Evolutionary conservation across 2,113 vertebrate species (phyloP).

Genomic region (Ahaetulla prasina): DNA sequence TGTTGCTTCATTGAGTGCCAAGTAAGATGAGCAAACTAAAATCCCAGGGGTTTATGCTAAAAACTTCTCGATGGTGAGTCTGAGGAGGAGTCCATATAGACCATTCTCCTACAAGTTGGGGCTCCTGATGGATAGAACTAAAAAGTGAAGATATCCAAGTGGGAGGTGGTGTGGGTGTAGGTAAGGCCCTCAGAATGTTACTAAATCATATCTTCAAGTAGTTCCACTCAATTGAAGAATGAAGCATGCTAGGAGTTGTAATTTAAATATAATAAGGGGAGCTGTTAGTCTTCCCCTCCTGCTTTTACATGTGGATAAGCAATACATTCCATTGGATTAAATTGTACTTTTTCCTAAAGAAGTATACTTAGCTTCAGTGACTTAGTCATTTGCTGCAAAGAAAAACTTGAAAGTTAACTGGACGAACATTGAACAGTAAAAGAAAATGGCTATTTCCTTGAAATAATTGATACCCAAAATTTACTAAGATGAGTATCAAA

Average conservation of each 20-base stretch:
- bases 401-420: not conserved
- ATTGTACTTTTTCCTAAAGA: not conserved
- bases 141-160: not conserved
- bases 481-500: not conserved
- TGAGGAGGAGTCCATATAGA: not conserved
- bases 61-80: not conserved
- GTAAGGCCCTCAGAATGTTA: not conserved
- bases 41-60: no score
- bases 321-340: not conserved
- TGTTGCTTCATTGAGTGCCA: not conserved
- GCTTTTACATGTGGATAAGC: not conserved
- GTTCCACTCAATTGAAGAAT: not conserved
- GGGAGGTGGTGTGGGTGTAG: not conserved
- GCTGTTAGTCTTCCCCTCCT: not conserved
- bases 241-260: not conserved
- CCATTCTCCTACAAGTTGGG: not conserved
- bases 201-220: not conserved
- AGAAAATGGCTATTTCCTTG: not conserved
- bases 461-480: not conserved
- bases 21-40: not conserved
- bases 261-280: not conserved
- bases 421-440: not conserved
- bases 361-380: not conserved
- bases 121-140: not conserved
- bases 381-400: not conserved